A percentile compares a stretch with the other conserved stretches of the same genome.
These are phyloP conservation scores for Drosophila navojoa DNA, from an alignment of 1,140 invertebrate genomes.

Conservation along the genomic window DNA sequence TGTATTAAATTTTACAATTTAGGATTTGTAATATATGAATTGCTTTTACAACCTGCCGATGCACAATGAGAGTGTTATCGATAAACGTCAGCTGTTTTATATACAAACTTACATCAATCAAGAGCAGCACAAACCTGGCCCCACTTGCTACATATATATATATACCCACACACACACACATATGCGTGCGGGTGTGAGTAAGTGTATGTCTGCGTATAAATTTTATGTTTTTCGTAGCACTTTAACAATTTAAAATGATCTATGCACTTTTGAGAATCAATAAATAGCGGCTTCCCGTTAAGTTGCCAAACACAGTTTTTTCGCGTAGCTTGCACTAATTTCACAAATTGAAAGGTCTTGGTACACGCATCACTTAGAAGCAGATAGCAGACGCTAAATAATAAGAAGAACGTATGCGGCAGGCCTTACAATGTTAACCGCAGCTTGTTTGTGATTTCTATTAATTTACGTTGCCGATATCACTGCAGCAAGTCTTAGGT, in stretches of 20 bases:
- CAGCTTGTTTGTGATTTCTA: conserved; percentile 38
- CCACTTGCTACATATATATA: not conserved
- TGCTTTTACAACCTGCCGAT: not conserved
- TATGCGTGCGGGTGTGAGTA: too few relatives aligned
- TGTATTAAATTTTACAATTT: not conserved
- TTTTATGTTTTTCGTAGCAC: too few relatives aligned
- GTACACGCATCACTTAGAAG: not conserved
- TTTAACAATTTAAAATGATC: too few relatives aligned
- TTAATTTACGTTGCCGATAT: conserved; percentile 18
- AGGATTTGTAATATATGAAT: not conserved
- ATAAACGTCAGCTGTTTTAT: conserved; percentile 26
- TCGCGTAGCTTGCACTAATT: not conserved
- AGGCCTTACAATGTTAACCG: conserved; percentile 19
- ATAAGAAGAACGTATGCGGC: not conserved
- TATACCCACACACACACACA: too few relatives aligned
- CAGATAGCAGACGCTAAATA: not conserved
- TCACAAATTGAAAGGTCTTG: not conserved
- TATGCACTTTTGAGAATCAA: not conserved
- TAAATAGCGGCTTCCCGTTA: not conserved
- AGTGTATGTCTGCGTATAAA: too few relatives aligned
- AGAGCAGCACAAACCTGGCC: conserved; percentile 9
- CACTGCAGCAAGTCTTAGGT: conserved; percentile 18
- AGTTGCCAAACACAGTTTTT: too few relatives aligned
- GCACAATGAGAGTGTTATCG: conserved; percentile 18
- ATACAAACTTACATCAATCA: conserved; percentile 2